phyloP scores from a whole-genome alignment of 2,113 vertebrate species.

The Mormyrus lacerda region DNA sequence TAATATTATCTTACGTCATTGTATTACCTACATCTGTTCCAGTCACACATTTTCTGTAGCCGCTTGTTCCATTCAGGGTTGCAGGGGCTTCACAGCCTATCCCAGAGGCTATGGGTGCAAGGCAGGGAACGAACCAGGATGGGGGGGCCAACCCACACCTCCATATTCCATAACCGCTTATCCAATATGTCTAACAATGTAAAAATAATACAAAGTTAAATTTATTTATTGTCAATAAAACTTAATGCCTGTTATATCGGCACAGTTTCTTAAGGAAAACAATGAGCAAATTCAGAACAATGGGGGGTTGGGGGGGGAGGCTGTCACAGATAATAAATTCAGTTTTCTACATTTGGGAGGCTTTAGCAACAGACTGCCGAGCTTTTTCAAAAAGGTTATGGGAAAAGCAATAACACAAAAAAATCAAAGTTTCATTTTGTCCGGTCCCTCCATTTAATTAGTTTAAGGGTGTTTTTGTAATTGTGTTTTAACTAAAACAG shows the following conservation, averaged over 20 bases:
- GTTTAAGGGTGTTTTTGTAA: slow-evolving; percentile 95
- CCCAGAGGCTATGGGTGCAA: neutral
- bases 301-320: neutral
- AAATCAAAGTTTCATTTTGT: slow-evolving; percentile 50
- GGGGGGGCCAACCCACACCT: neutral
- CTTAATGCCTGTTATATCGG: neutral
- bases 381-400: slow-evolving; percentile 47
- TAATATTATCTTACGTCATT: neutral
- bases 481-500: slow-evolving; percentile 92
- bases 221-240: neutral
- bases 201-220: neutral
- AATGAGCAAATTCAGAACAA: neutral
- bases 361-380: slow-evolving; percentile 50
- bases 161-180: neutral
- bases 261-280: neutral
- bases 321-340: slow-evolving; percentile 35
- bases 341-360: slow-evolving; percentile 48
- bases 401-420: slow-evolving; percentile 37
- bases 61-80: neutral
- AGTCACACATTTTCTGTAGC: neutral
- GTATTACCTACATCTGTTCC: neutral
- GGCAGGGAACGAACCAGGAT: neutral
- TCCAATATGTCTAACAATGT: neutral
- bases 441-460: slow-evolving; percentile 77
- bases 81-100: neutral